These are phyloP conservation scores for rat (Rattus norvegicus) DNA, from an alignment of 2,113 vertebrate genomes.

Conservation along the genomic window DNA sequence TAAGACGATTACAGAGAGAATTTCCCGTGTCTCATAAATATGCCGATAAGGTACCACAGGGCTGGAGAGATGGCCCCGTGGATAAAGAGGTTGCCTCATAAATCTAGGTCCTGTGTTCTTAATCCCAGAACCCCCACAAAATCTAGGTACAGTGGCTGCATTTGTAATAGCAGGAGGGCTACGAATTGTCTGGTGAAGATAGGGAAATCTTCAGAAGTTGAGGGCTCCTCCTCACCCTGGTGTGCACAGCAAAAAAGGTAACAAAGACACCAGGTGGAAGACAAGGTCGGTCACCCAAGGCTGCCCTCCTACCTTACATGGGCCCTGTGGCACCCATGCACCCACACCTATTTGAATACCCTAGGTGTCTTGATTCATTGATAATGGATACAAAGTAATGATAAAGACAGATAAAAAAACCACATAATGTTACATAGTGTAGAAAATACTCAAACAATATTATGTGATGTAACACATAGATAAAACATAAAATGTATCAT, in stretches of 20 bases:
- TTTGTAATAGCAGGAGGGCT: background rate
- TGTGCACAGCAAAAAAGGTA: background rate
- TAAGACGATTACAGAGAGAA: slow-evolving; percentile 83
- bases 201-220: background rate
- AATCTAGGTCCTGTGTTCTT: too few relatives aligned
- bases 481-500: background rate
- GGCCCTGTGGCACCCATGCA: background rate
- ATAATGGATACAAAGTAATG: background rate
- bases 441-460: background rate
- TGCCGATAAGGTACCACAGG: background rate
- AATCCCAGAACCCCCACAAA: background rate
- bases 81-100: background rate
- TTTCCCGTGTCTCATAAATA: background rate
- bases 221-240: background rate
- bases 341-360: background rate
- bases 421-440: background rate
- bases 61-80: background rate
- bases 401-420: background rate
- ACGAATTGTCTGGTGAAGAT: background rate
- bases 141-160: background rate
- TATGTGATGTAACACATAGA: background rate
- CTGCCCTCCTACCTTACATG: background rate
- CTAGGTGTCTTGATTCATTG: background rate
- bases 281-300: background rate
- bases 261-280: background rate